Conservation (phyloP, 2,888 invertebrate species). For the Lochmaea crataegi region DNA sequence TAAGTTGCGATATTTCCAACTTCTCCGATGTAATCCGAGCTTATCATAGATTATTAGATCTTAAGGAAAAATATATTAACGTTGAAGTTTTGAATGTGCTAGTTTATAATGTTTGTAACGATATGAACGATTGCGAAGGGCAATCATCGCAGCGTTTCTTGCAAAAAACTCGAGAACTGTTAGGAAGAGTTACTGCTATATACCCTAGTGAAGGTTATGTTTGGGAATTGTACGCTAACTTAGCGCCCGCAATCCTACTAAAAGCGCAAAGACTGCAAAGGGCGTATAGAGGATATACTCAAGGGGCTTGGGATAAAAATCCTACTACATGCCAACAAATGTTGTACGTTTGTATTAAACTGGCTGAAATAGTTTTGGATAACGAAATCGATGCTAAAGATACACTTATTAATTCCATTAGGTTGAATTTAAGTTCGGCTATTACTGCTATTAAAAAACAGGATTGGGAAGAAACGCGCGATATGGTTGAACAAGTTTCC, state of each 20-base stretch:
- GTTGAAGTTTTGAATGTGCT: slow-evolving; percentile 79
- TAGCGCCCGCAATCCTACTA: slow-evolving; percentile 72
- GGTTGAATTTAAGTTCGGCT: slow-evolving; percentile 59
- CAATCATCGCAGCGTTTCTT: slow-evolving; percentile 63
- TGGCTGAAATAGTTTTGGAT: slow-evolving; percentile 71
- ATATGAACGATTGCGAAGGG: slow-evolving; percentile 73
- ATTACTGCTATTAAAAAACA: slow-evolving; percentile 64
- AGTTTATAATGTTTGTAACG: slow-evolving; percentile 75
- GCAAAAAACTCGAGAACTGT: slow-evolving; percentile 56
- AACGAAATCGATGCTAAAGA: slow-evolving; percentile 61
- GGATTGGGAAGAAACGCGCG: slow-evolving; percentile 59
- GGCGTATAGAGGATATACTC: slow-evolving; percentile 78
- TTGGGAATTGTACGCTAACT: slow-evolving; percentile 85
- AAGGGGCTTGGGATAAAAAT: slow-evolving; percentile 75
- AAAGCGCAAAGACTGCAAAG: slow-evolving; percentile 80
- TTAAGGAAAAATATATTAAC: slow-evolving; percentile 85
- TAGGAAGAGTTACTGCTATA: slow-evolving; percentile 73
- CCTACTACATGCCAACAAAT: slow-evolving; percentile 72
- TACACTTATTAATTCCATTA: slow-evolving; percentile 57
- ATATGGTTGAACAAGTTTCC: slow-evolving; percentile 58
- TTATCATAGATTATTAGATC: slow-evolving; percentile 86
- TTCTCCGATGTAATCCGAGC: slow-evolving; percentile 88
- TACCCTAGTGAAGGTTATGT: slow-evolving; percentile 77
- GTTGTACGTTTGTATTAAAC: slow-evolving; percentile 70
- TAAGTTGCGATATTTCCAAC: slow-evolving; percentile 87